These are phyloP conservation scores for Paralichthys olivaceus DNA, from an alignment of 2,113 vertebrate species.

Conservation along the genomic window DNA sequence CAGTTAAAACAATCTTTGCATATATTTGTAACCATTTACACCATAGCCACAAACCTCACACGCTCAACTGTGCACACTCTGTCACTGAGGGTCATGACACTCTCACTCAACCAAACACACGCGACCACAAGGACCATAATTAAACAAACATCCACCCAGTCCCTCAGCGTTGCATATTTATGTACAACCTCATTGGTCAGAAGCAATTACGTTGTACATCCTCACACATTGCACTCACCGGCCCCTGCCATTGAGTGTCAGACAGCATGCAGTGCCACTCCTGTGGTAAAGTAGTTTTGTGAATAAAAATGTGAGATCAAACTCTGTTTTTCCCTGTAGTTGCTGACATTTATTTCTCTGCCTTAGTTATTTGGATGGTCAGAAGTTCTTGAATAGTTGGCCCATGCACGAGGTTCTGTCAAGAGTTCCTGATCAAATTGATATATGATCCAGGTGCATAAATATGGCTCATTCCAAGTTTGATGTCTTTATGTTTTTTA, in stretches of 20 bases:
- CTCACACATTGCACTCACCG: conserved; percentile 1
- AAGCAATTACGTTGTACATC: conserved; percentile 70
- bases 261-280: conserved; percentile 16
- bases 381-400: conserved; percentile 47
- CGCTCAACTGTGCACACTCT: conserved; percentile 64
- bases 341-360: conserved; percentile 40
- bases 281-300: neutral
- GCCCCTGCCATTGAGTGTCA: conserved; percentile 45
- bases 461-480: conserved; percentile 48
- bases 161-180: conserved; percentile 64
- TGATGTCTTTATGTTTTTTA: conserved; percentile 60
- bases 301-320: conserved; percentile 28
- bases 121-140: conserved; percentile 73
- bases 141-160: conserved; percentile 75
- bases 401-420: conserved; percentile 27
- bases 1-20: conserved; percentile 56
- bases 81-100: conserved; percentile 66
- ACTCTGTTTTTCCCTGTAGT: conserved; percentile 24
- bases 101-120: conserved; percentile 71
- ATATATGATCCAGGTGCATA: conserved; percentile 66
- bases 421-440: conserved; percentile 45
- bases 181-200: conserved; percentile 70
- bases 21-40: conserved; percentile 45
- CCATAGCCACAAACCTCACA: conserved; percentile 59
- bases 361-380: conserved; percentile 43